Percentiles rank a stretch among this genome's conserved stretches.
Conservation (phyloP, 2,888 invertebrate genomes). For the Melitaea athalia region DNA sequence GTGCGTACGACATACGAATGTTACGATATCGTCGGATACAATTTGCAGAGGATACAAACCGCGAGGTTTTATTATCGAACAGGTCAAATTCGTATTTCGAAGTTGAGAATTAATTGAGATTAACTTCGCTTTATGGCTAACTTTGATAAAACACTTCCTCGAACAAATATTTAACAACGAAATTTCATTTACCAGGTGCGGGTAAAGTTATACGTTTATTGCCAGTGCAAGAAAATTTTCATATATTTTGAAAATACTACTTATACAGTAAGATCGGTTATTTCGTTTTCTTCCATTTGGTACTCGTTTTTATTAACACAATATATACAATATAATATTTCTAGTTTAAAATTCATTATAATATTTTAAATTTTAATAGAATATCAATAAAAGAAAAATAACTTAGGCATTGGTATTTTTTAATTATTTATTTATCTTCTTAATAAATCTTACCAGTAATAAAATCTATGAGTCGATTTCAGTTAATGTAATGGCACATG, state of each 20-base stretch:
- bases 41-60: constrained; percentile 48
- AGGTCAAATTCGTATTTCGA: constrained; percentile 57
- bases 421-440: no score
- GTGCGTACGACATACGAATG: constrained; percentile 36
- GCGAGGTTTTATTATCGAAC: constrained; percentile 52
- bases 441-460: no score
- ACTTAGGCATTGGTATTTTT: no score
- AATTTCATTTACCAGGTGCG: constrained; percentile 25
- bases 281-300: no score
- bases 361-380: no score
- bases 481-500: not conserved
- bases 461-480: no score
- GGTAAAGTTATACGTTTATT: not conserved
- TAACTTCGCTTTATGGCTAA: constrained; percentile 58
- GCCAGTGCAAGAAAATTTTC: not conserved
- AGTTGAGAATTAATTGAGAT: constrained; percentile 65
- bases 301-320: no score
- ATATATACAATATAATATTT: no score
- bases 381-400: no score
- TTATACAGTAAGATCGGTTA: no score
- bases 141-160: constrained; percentile 57
- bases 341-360: no score
- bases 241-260: no score
- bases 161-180: constrained; percentile 2
- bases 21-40: constrained; percentile 47